phyloP scores from a whole-genome alignment of 2,888 invertebrate species.

The Drosophila anomalata region DNA sequence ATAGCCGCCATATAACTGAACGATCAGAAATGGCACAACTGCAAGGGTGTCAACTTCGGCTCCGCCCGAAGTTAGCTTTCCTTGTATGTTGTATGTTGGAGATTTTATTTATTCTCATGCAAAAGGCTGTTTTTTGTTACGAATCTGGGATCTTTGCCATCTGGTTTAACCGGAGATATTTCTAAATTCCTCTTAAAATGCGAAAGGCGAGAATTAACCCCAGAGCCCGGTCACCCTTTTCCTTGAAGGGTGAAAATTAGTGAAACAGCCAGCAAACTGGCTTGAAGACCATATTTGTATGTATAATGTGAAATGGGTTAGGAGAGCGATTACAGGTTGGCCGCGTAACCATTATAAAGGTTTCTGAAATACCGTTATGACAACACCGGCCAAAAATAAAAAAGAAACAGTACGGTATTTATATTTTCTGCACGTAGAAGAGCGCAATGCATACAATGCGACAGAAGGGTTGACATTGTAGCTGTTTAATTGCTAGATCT shows the following conservation, averaged over 20 bases:
- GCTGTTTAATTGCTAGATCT: neutral
- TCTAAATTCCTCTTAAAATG: constrained; percentile 18
- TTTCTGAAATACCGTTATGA: constrained; percentile 58
- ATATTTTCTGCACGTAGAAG: constrained; percentile 50
- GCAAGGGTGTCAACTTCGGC: too few species aligned
- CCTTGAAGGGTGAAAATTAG: constrained; percentile 12
- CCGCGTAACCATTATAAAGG: constrained; percentile 38
- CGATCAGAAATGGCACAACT: too few species aligned
- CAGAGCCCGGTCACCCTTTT: neutral
- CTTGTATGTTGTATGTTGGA: constrained; percentile 38
- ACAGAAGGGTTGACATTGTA: constrained; percentile 13
- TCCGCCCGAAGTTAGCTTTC: too few species aligned
- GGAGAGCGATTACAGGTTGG: constrained; percentile 22
- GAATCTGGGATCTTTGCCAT: constrained; percentile 61
- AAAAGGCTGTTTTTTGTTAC: constrained; percentile 64
- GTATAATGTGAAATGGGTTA: constrained; percentile 22
- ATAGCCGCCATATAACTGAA: too few species aligned
- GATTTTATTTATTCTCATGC: constrained; percentile 59
- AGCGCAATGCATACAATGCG: constrained; percentile 40
- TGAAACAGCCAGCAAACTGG: neutral
- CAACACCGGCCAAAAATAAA: constrained; percentile 32
- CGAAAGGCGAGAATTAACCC: neutral
- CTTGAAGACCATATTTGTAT: constrained; percentile 6
- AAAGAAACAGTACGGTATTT: constrained; percentile 13
- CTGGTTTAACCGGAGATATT: constrained; percentile 63